These are phyloP conservation scores for Cephus runcator DNA, from an alignment of 2,888 invertebrate species.

Conservation along the genomic window DNA sequence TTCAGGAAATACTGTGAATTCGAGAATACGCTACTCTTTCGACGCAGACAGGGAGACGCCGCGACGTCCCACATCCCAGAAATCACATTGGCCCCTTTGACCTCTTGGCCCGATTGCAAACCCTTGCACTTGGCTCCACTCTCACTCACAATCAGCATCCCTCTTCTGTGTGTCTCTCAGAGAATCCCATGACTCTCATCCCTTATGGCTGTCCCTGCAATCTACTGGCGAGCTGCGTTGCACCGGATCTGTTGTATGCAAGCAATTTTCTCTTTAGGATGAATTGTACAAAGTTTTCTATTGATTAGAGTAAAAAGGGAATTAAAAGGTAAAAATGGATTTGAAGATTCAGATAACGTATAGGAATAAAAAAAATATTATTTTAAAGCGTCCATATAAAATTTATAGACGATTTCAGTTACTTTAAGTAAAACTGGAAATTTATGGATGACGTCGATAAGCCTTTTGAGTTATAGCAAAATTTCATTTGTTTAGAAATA, in stretches of 20 bases:
- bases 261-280: neutral
- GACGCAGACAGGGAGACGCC: conserved; percentile 46
- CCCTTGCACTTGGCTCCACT: neutral
- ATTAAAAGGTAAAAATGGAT: neutral
- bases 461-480: neutral
- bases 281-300: neutral
- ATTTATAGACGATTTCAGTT: neutral
- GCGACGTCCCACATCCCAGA: conserved; percentile 37
- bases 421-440: neutral
- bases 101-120: neutral
- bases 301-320: neutral
- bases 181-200: neutral
- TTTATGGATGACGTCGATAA: neutral
- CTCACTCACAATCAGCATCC: conserved; percentile 4
- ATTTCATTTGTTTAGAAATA: neutral
- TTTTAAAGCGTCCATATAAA: neutral
- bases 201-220: neutral
- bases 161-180: neutral
- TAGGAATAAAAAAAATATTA: neutral
- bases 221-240: neutral
- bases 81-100: neutral
- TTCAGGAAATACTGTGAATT: neutral
- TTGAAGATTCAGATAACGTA: neutral
- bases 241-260: neutral
- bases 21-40: conserved; percentile 29